Evolutionary conservation across 2,113 vertebrate genomes (phyloP).

Genomic region (Colius striatus): DNA sequence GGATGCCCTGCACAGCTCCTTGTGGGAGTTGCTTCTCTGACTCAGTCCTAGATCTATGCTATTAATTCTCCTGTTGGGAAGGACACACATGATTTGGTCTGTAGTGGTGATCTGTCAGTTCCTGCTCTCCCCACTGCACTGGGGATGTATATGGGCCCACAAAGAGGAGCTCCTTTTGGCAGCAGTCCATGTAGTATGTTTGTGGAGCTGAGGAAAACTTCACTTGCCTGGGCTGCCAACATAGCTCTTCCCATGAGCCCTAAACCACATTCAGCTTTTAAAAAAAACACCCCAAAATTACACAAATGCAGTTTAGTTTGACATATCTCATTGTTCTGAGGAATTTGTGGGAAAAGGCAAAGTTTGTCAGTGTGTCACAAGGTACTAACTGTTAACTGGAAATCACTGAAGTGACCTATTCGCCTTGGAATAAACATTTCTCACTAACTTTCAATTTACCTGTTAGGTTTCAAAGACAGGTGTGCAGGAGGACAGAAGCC

Average conservation of each 20-base stretch:
- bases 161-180: not conserved
- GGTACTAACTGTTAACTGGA: not conserved
- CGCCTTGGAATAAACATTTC: not conserved
- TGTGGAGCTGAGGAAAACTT: not conserved
- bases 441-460: not conserved
- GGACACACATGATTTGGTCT: not conserved
- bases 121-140: accelerated
- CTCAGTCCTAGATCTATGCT: not conserved
- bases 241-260: not conserved
- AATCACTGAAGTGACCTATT: not conserved
- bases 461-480: not conserved
- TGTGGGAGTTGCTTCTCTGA: not conserved
- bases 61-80: not conserved
- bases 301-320: not conserved
- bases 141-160: not conserved
- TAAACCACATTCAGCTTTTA: not conserved
- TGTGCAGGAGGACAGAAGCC: not conserved
- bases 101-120: accelerated
- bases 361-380: not conserved
- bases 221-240: not conserved
- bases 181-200: not conserved
- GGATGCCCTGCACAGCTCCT: not conserved
- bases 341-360: not conserved
- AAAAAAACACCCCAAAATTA: not conserved
- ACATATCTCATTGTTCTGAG: not conserved